Base-by-base conservation (phyloP, 2,797 vertebrate genomes). In the Vespertilio murinus region DNA sequence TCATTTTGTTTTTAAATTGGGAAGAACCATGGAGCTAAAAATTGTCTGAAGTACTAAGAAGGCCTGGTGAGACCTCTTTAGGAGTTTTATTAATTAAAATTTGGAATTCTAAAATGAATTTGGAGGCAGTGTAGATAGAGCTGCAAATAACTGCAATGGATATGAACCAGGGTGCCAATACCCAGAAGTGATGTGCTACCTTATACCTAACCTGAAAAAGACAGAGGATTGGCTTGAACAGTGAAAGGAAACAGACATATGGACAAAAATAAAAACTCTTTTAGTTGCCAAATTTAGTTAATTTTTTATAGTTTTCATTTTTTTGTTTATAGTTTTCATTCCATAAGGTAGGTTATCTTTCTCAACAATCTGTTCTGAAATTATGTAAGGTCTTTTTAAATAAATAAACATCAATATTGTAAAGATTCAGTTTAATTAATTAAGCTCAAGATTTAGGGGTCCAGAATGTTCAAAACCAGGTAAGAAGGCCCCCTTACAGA, bases 1-100 rank as follows among this genome's bases (percentile, higher is more conserved):
- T 96, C 96, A 96, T 95, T 96, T 97, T 96, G 96, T 96, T 96
- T 96, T 97, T 96, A 96, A 96, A 96, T 96, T 90, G 94, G 64
- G 95, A 96, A 95, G 90, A 96, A 90, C 88, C 88, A 82, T 88
- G 73, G 74, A 96, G 88, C 94, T 96, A 94, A 97, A 96, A 96
- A 96, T 96, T 81, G 77, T 90, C 92, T 93, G 80, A 91, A 96
- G 92, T 67, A 81, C 93, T 85, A 70, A 81, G 90, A 74, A 93
- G 85, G 90, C 90, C 84, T 96, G 78, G 78, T 74, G 82, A 93
- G 95, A 85, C 84, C 93, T 92, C 77, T 92, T 95, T 65, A 84
- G 88, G 45, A 42, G 35, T 81, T 71, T 90, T 91, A 95, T 94
- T 94, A 93, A 93, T 90, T 92, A 85, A 80, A 73, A 74, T 61